Conservation (phyloP, 2,888 invertebrate species). For the Acrobasis consociella region DNA sequence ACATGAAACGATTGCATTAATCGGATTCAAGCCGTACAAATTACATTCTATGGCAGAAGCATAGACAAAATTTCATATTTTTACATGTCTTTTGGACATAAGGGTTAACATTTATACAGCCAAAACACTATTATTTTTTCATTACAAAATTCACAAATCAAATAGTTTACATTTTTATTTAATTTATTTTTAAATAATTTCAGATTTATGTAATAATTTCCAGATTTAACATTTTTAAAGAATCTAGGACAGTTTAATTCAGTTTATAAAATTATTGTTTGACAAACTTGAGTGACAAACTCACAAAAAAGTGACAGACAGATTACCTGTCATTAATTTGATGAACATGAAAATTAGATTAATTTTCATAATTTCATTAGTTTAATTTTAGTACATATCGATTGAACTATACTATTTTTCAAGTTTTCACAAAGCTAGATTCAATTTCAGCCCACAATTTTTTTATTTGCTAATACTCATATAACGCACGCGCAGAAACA, state of each 20-base stretch:
- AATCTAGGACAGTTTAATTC: not conserved
- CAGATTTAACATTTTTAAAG: not conserved
- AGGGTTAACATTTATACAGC: not conserved
- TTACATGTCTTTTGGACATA: not conserved
- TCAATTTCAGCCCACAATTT: slow-evolving; percentile 56
- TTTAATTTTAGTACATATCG: slow-evolving; percentile 44
- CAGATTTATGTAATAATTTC: not conserved
- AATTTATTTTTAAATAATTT: not conserved
- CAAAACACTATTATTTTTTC: not conserved
- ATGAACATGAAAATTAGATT: slow-evolving; percentile 70
- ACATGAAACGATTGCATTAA: not conserved
- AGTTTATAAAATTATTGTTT: not conserved
- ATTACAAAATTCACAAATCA: not conserved
- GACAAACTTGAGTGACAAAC: slow-evolving; percentile 24
- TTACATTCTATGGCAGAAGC: not conserved
- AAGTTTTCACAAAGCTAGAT: slow-evolving; percentile 47
- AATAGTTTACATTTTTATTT: not conserved
- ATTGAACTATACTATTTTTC: slow-evolving; percentile 41
- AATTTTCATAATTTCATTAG: slow-evolving; percentile 54
- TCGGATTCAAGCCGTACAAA: not conserved
- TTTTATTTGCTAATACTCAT: slow-evolving; percentile 69
- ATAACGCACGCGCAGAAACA: slow-evolving; percentile 82
- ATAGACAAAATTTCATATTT: not conserved
- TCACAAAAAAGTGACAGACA: slow-evolving; percentile 42
- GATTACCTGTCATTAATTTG: slow-evolving; percentile 62